Percentiles rank a stretch among this genome's conserved stretches.
phyloP scores from a whole-genome alignment of 2,113 vertebrate genomes.

The Sturnira hondurensis region DNA sequence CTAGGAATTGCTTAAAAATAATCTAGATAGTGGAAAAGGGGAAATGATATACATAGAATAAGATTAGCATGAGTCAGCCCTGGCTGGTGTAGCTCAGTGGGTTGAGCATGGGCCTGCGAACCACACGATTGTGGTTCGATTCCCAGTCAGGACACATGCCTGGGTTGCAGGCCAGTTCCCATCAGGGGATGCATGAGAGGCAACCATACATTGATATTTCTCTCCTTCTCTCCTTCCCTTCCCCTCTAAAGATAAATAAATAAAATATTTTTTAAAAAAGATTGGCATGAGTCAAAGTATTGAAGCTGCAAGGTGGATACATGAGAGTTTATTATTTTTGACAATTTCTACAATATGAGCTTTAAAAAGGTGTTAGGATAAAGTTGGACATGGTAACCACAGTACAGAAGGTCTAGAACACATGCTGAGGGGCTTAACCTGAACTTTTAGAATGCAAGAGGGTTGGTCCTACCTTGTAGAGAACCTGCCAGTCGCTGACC shows the following conservation, averaged over 20 bases:
- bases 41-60: neutral
- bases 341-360: neutral
- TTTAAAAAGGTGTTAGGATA: neutral
- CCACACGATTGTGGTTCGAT: no score
- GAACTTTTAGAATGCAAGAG: neutral
- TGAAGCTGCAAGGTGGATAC: neutral
- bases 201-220: no score
- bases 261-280: no score
- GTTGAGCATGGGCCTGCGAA: no score
- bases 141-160: no score
- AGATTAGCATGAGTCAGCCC: neutral
- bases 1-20: neutral
- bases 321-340: neutral
- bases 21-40: neutral
- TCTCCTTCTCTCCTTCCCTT: no score
- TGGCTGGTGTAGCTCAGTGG: no score
- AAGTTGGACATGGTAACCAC: neutral
- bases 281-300: neutral
- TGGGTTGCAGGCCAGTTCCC: no score
- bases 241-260: no score
- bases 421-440: neutral
- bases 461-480: conserved; percentile 85
- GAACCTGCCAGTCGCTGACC: conserved; percentile 92
- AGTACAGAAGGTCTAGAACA: neutral
- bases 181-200: no score